Evolutionary conservation across 2,888 invertebrate species (phyloP), one percentile per base, ranked within the genome.

Genomic region (Shargacucullia verbasci): DNA sequence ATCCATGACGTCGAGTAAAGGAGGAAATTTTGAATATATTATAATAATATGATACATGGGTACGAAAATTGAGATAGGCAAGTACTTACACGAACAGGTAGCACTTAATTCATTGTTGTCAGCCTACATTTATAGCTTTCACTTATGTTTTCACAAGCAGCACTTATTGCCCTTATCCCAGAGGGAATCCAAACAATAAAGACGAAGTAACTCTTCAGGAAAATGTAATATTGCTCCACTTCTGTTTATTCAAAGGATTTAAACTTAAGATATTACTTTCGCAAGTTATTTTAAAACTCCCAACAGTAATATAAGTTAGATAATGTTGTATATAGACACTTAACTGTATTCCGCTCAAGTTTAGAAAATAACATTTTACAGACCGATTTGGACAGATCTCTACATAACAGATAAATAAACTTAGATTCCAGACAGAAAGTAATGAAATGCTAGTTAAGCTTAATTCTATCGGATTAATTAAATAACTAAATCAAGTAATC

Each of bases 211-310:
- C 47, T 41, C 40, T 58, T 43, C 34, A 45, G 33, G 47, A 52
- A 54, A 66, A 69, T 56, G 39, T 65, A 50, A 59, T 59, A 48
- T 41, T 46, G 31, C 37, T 41, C 33, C 9, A 35, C 27, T 53
- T 27, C 29, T 46, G 33, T 56, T 46, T 63, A 58, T 62, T 59
- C 58, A 60, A 59, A 54, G 54, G 71, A 65, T 77, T 68, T 53
- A 59, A 67, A 59, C 63, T 67, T 52, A 59, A 66, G 60, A 70
- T 58, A 65, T 73, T 69, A 67, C 63, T 70, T 67, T 57, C 25
- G 13, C 12, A 48, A 59, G 50, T 63, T 49, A 56, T 56, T 70
- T 63, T 46, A 31, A 55, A 70, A 67, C 31, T 58, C 33, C 13
- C 35, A 58, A 52, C 38, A 54, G 55, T 53, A 55, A 50, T 66